Evolutionary conservation across 2,888 invertebrate species (phyloP).

Genomic region (Agrilus biguttatus): DNA sequence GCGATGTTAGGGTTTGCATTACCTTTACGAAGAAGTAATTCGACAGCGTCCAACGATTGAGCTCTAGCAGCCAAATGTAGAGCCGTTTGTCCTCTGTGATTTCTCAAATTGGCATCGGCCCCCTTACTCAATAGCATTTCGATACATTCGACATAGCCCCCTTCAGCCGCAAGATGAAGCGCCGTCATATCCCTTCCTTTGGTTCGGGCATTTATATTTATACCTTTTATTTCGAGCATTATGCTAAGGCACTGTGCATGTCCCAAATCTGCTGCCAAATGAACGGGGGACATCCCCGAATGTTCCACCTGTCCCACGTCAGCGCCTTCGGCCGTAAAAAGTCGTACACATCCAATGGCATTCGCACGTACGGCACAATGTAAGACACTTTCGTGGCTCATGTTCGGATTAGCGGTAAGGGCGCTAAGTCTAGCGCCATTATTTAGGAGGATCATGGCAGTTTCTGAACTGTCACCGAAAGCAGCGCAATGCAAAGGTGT

Average conservation of each 20-base stretch:
- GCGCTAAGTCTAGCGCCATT: conserved; percentile 53
- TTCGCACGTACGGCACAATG: conserved; percentile 80
- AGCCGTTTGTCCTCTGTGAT: conserved; percentile 70
- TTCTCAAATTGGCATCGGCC: conserved; percentile 60
- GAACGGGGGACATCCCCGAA: conserved; percentile 65
- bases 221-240: conserved; percentile 57
- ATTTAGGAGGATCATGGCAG: conserved; percentile 61
- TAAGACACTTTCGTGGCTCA: conserved; percentile 61
- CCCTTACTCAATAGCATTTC: conserved; percentile 57
- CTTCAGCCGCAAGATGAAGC: conserved; percentile 76
- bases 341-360: conserved; percentile 61
- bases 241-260: conserved; percentile 60
- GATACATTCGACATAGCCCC: conserved; percentile 71
- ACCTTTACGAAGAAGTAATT: conserved; percentile 56
- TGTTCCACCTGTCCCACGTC: conserved; percentile 62
- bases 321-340: conserved; percentile 61
- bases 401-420: conserved; percentile 42
- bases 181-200: conserved; percentile 65
- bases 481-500: conserved; percentile 82
- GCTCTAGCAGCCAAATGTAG: conserved; percentile 72
- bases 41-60: conserved; percentile 68
- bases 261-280: conserved; percentile 68
- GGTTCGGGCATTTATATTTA: conserved; percentile 55
- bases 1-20: conserved; percentile 65
- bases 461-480: conserved; percentile 72